These are phyloP conservation scores for Drosophila acutilabella DNA, from an alignment of 2,888 invertebrate species.

Conservation along the genomic window DNA sequence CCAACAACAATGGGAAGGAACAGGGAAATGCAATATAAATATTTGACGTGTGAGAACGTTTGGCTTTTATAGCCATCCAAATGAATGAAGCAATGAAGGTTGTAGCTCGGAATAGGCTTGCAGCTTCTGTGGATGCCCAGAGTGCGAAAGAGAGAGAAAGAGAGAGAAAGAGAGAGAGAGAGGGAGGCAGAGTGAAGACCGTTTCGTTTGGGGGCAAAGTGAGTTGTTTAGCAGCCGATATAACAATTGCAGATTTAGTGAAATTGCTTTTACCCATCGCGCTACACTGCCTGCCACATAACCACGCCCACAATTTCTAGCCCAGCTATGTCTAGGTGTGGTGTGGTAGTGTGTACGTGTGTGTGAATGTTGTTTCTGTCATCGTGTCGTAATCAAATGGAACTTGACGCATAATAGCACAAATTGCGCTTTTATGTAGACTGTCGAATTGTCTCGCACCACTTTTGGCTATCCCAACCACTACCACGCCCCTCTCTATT, in stretches of 20 bases:
- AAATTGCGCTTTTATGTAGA: constrained; percentile 79
- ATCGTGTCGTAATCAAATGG: constrained; percentile 75
- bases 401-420: constrained; percentile 75
- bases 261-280: constrained; percentile 69
- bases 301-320: constrained; percentile 30
- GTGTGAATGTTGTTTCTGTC: constrained; percentile 57
- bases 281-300: constrained; percentile 8
- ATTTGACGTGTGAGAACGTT: constrained; percentile 78
- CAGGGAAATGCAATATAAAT: constrained; percentile 70
- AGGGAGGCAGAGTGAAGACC: background rate
- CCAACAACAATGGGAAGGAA: constrained; percentile 30
- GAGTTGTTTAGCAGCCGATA: constrained; percentile 77
- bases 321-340: constrained; percentile 11
- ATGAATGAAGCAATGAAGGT: constrained; percentile 22
- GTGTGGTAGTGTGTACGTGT: constrained; percentile 6
- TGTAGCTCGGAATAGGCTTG: background rate
- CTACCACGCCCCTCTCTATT: background rate
- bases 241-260: constrained; percentile 79
- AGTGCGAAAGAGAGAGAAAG: background rate
- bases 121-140: constrained; percentile 10
- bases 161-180: too few species aligned
- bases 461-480: background rate
- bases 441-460: constrained; percentile 60
- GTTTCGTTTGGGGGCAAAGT: constrained; percentile 39
- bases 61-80: constrained; percentile 60